Percentiles rank a stretch among this genome's conserved stretches.
Conservation (phyloP, 2,113 vertebrate genomes). For the Litocranius walleri region DNA sequence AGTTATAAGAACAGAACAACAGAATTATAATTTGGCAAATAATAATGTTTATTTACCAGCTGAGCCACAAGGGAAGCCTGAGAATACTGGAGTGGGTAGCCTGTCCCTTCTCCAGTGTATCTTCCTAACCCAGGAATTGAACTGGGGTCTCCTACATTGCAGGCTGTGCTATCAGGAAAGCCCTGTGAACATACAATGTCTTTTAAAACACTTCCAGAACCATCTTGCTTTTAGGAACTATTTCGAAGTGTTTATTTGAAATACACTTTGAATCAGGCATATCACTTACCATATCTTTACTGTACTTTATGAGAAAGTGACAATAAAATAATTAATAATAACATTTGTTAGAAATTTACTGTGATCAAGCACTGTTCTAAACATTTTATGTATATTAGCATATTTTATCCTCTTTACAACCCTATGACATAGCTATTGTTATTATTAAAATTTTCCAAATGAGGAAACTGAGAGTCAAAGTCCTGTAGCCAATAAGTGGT, state of each 20-base stretch:
- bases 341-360: not conserved
- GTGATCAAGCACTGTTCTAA: not conserved
- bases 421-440: not conserved
- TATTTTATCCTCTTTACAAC: not conserved
- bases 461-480: not conserved
- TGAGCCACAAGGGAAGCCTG: not conserved
- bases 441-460: not conserved
- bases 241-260: not conserved
- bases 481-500: not conserved
- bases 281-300: not conserved
- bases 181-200: not conserved
- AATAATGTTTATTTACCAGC: not conserved
- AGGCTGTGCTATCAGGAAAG: not conserved
- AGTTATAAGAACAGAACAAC: not conserved
- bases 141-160: not conserved
- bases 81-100: not conserved
- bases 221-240: constrained; percentile 11
- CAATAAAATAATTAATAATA: not conserved
- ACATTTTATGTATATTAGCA: not conserved
- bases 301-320: not conserved
- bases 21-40: not conserved
- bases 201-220: not conserved
- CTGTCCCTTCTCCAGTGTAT: not conserved
- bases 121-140: not conserved
- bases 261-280: not conserved